These are phyloP conservation scores for Meta bourneti DNA, from an alignment of 2,888 invertebrate species.

Conservation along the genomic window DNA sequence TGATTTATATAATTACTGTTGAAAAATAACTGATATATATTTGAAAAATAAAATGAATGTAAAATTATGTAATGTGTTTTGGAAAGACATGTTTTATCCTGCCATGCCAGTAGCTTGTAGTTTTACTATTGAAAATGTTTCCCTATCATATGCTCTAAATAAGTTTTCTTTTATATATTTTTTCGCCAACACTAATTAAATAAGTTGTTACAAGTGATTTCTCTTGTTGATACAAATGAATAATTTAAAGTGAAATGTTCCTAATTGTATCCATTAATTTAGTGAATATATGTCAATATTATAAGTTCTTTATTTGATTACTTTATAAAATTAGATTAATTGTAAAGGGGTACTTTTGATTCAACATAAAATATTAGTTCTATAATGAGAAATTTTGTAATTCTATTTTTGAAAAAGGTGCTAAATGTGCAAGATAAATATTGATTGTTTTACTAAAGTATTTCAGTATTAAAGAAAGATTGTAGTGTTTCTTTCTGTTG, in stretches of 20 bases:
- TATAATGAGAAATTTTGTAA: no score
- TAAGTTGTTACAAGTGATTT: no score
- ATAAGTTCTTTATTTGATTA: neutral
- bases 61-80: slow-evolving; percentile 21
- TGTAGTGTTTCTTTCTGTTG: no score
- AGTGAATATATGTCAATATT: neutral
- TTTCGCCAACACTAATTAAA: neutral
- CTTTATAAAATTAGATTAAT: neutral
- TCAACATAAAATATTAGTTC: no score
- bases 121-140: slow-evolving; percentile 51
- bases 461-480: no score
- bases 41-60: neutral
- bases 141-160: slow-evolving; percentile 22
- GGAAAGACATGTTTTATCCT: slow-evolving; percentile 37
- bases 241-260: neutral
- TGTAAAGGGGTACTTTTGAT: no score
- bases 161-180: slow-evolving; percentile 24
- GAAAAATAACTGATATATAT: slow-evolving; percentile 19
- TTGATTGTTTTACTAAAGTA: no score
- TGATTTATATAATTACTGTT: neutral
- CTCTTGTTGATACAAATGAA: neutral
- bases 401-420: no score
- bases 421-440: no score
- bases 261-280: neutral
- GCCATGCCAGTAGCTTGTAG: slow-evolving; percentile 38